Conservation (phyloP, 23 tunicate species). For the Oikopleura dioica region DNA sequence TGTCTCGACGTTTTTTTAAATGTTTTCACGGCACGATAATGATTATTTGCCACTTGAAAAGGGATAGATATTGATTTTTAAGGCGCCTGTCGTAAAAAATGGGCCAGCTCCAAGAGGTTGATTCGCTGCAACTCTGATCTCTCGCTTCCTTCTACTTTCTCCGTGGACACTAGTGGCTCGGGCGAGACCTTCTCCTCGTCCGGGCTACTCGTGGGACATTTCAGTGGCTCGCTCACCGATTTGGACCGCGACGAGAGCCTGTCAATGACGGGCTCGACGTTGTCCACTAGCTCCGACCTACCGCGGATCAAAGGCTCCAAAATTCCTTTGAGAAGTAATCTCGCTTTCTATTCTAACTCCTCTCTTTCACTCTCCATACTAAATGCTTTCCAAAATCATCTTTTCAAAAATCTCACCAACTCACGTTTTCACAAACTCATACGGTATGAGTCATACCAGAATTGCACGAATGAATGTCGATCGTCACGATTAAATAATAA, state of each 20-base stretch:
- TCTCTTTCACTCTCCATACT: neutral
- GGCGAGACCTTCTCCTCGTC: too few relatives aligned
- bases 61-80: too few relatives aligned
- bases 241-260: neutral
- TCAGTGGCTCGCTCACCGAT: conserved; percentile 3
- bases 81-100: too few relatives aligned
- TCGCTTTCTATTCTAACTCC: neutral
- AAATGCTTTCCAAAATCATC: too few relatives aligned
- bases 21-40: too few relatives aligned
- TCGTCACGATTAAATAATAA: neutral
- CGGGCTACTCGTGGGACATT: too few relatives aligned
- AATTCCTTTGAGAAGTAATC: neutral
- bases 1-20: too few relatives aligned
- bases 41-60: too few relatives aligned
- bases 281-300: neutral
- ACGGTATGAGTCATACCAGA: neutral
- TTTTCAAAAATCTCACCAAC: neutral
- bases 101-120: neutral
- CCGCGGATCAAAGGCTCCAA: neutral
- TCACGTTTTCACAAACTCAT: neutral
- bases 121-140: conserved; percentile 13
- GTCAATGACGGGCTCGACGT: neutral
- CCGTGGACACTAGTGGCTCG: neutral
- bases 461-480: neutral
- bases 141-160: neutral